A percentile compares a stretch with the other conserved stretches of the same genome.
Conservation (phyloP, 2,113 vertebrate species). For the Condylura cristata region DNA sequence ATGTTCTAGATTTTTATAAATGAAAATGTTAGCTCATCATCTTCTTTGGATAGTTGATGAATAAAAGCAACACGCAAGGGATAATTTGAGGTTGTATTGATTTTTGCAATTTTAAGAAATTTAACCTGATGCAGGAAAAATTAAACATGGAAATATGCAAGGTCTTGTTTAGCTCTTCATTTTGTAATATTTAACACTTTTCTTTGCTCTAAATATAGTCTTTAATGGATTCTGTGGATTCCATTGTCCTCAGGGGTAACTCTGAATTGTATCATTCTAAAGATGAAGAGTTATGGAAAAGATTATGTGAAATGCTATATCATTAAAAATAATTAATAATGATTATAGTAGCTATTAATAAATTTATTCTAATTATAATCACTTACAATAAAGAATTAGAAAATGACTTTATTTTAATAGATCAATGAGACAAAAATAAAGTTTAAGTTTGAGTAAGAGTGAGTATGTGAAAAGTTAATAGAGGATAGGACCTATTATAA, state of each 20-base stretch:
- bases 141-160: background rate
- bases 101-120: conserved; percentile 34
- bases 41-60: background rate
- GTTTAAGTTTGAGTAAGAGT: background rate
- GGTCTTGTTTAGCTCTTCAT: background rate
- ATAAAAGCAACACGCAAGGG: background rate
- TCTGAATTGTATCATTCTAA: conserved; percentile 57
- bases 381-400: conserved; percentile 58
- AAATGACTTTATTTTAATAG: conserved; percentile 63
- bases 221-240: conserved; percentile 22
- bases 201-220: conserved; percentile 31
- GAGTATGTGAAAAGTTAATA: background rate
- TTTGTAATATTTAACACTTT: conserved; percentile 35
- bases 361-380: conserved; percentile 64
- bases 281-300: conserved; percentile 61
- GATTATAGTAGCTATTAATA: conserved; percentile 68
- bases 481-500: background rate
- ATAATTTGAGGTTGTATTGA: background rate
- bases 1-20: background rate
- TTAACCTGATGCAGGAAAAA: background rate
- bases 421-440: conserved; percentile 43
- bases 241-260: conserved; percentile 1
- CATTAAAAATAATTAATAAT: conserved; percentile 73
- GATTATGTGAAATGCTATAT: conserved; percentile 57
- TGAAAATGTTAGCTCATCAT: background rate